These are phyloP conservation scores for Napeogenes sylphis DNA, from an alignment of 2,888 invertebrate genomes.

Conservation along the genomic window DNA sequence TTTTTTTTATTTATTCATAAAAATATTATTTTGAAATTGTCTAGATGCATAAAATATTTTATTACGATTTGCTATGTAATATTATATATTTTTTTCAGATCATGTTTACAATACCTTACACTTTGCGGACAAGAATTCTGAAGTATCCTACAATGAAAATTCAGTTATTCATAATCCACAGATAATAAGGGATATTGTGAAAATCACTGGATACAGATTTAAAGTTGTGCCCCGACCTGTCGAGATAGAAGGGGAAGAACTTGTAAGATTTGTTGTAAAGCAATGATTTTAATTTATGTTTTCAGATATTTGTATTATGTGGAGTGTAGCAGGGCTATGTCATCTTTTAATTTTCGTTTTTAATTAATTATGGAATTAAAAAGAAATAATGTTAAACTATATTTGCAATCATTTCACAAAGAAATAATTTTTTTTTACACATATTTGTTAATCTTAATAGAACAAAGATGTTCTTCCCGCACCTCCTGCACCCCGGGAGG, in stretches of 20 bases:
- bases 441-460: slow-evolving; percentile 33
- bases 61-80: not conserved
- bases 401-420: too few species aligned
- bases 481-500: slow-evolving; percentile 81
- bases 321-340: too few species aligned
- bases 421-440: not conserved
- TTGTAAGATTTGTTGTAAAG: slow-evolving; percentile 42
- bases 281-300: not conserved
- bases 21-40: too few species aligned
- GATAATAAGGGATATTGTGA: slow-evolving; percentile 82
- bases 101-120: slow-evolving; percentile 83
- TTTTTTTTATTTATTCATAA: too few species aligned
- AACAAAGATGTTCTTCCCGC: slow-evolving; percentile 77
- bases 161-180: slow-evolving; percentile 80
- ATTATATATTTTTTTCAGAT: slow-evolving; percentile 61
- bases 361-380: too few species aligned
- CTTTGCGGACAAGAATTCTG: slow-evolving; percentile 78
- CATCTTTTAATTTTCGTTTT: too few species aligned
- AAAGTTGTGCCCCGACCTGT: slow-evolving; percentile 76
- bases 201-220: slow-evolving; percentile 81
- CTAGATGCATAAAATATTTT: not conserved
- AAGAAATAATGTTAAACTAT: too few species aligned
- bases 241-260: slow-evolving; percentile 53
- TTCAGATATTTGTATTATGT: too few species aligned
- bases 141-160: slow-evolving; percentile 66